Evolutionary conservation across 2,113 vertebrate species (phyloP).

Genomic region (Apodemus speciosus): DNA sequence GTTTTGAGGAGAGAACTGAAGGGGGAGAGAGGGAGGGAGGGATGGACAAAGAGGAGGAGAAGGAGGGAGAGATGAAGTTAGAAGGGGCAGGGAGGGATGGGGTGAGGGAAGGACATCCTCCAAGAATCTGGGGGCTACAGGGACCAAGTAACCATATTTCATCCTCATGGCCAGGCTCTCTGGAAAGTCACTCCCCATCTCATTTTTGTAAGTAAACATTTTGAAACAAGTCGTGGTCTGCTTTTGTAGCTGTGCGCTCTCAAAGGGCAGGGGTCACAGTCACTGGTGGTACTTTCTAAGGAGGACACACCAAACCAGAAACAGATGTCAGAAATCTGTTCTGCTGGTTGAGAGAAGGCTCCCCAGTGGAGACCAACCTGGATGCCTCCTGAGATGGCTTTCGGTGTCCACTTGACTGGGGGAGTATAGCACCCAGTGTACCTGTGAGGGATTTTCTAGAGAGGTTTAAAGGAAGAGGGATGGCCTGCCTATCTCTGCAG

Average conservation of each 20-base stretch:
- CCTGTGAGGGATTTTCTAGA: background rate
- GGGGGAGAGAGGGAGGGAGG: too few relatives aligned
- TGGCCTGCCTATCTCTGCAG: too few relatives aligned
- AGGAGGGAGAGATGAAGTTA: too few relatives aligned
- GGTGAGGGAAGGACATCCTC: accelerated
- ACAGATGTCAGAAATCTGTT: background rate
- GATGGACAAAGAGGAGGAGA: too few relatives aligned
- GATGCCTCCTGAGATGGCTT: background rate
- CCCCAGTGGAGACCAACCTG: background rate
- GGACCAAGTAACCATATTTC: background rate
- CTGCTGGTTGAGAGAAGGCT: background rate
- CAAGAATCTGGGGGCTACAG: accelerated
- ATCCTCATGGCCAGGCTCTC: background rate
- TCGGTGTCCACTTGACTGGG: background rate
- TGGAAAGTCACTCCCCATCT: background rate
- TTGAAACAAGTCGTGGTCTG: accelerated
- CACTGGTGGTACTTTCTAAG: background rate
- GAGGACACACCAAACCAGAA: background rate
- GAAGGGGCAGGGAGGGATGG: background rate
- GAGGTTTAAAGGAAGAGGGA: background rate
- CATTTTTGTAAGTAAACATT: background rate
- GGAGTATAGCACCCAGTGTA: background rate
- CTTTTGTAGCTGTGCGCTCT: background rate
- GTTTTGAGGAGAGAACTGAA: too few relatives aligned
- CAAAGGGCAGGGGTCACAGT: background rate